Evolutionary conservation across 2,888 invertebrate species (phyloP).

Genomic region (Abrostola triplasia): DNA sequence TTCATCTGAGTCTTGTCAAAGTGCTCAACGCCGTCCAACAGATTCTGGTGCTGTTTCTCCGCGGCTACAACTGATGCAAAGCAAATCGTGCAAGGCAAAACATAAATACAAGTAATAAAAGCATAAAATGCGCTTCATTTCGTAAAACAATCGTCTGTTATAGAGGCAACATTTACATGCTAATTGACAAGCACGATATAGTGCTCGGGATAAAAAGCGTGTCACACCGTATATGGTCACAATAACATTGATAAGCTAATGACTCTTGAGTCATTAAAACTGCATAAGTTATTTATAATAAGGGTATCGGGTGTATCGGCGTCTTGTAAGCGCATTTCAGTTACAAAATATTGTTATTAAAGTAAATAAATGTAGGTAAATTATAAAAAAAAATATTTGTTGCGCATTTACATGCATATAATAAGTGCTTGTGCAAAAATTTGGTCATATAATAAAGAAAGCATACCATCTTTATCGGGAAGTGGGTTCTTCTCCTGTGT

Average conservation of each 20-base stretch:
- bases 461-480: slow-evolving; percentile 96
- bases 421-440: slow-evolving; percentile 27
- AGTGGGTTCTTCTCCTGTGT: slow-evolving; percentile 97
- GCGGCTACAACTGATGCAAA: slow-evolving; percentile 90
- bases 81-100: slow-evolving; percentile 79
- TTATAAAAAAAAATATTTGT: slow-evolving; percentile 19
- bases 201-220: slow-evolving; percentile 56
- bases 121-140: slow-evolving; percentile 40
- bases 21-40: slow-evolving; percentile 91
- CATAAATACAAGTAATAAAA: slow-evolving; percentile 56
- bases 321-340: slow-evolving; percentile 23
- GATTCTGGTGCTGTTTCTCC: slow-evolving; percentile 92
- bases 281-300: slow-evolving; percentile 43
- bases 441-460: slow-evolving; percentile 10
- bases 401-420: slow-evolving; percentile 44
- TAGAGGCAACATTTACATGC: slow-evolving; percentile 57
- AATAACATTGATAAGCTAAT: slow-evolving; percentile 54
- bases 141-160: slow-evolving; percentile 26
- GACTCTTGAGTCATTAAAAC: slow-evolving; percentile 47
- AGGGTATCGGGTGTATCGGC: slow-evolving; percentile 15
- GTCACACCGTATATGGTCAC: slow-evolving; percentile 48
- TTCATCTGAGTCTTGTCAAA: slow-evolving; percentile 93
- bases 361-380: slow-evolving; percentile 6
- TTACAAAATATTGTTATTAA: slow-evolving; percentile 6
- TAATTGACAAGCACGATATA: slow-evolving; percentile 32